Percentiles rank a stretch among this genome's conserved stretches.
These are phyloP conservation scores for Caenorhabditis wallacei DNA, from an alignment of 2,888 invertebrate species.

Conservation along the genomic window DNA sequence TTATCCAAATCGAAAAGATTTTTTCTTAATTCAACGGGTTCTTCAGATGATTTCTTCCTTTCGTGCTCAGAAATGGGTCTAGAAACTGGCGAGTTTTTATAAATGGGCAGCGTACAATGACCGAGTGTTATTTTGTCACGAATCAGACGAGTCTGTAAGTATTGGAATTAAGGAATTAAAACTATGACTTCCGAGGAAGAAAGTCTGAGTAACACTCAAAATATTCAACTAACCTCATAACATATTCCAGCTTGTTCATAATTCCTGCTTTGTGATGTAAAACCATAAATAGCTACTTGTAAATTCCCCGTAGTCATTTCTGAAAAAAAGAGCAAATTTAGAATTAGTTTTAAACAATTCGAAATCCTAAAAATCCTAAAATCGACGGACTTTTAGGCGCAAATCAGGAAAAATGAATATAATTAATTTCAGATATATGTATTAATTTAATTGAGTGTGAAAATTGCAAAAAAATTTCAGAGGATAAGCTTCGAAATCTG, in stretches of 20 bases:
- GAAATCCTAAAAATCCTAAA: constrained; percentile 8
- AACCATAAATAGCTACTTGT: constrained; percentile 77
- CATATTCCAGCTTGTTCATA: constrained; percentile 77
- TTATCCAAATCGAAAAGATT: constrained; percentile 79
- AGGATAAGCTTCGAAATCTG: not conserved
- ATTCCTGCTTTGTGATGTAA: constrained; percentile 59
- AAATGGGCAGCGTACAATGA: constrained; percentile 75
- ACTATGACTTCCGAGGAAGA: too few relatives aligned
- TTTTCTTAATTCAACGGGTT: constrained; percentile 53
- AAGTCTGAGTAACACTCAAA: too few relatives aligned
- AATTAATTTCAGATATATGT: too few relatives aligned
- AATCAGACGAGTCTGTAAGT: constrained; percentile 58
- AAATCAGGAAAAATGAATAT: not conserved
- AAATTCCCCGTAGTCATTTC: constrained; percentile 63
- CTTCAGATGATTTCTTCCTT: constrained; percentile 38
- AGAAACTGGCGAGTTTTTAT: constrained; percentile 60
- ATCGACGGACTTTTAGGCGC: not conserved
- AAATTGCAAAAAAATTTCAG: not conserved
- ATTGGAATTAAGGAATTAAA: too few relatives aligned
- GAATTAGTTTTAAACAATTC: not conserved
- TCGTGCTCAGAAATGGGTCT: constrained; percentile 34
- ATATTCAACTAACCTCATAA: constrained; percentile 73
- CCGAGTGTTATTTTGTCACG: constrained; percentile 76
- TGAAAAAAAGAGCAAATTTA: constrained; percentile 9
- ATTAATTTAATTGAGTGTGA: too few relatives aligned